Conservation (phyloP, 2,113 vertebrate species). For the Callithrix jacchus region DNA sequence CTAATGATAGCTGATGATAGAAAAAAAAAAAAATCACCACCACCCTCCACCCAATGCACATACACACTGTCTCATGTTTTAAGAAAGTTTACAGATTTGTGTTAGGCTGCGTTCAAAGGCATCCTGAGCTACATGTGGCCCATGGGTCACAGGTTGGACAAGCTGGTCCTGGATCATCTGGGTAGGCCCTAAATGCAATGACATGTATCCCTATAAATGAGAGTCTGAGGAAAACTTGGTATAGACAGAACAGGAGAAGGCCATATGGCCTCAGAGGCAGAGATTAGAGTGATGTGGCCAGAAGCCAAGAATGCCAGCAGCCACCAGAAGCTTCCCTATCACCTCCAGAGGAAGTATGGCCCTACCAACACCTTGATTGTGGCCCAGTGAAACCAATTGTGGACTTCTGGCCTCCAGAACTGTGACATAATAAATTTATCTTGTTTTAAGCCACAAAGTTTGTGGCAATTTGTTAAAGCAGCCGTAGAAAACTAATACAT, state of each 20-base stretch:
- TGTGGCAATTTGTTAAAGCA: background rate
- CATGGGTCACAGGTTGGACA: too few relatives aligned
- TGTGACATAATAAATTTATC: background rate
- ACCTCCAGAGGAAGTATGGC: background rate
- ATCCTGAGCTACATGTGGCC: too few relatives aligned
- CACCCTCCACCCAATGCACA: too few relatives aligned
- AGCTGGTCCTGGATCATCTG: background rate
- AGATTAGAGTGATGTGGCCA: background rate
- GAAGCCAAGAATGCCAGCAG: background rate
- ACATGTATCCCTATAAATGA: background rate
- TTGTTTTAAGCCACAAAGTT: background rate
- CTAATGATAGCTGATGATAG: too few relatives aligned
- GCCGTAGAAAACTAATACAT: background rate
- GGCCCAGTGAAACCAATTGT: background rate
- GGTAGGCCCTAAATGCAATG: background rate
- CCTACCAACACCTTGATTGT: background rate
- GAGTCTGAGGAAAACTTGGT: background rate
- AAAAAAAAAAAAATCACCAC: too few relatives aligned
- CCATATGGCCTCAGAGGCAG: background rate
- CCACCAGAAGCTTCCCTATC: background rate
- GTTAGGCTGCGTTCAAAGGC: too few relatives aligned
- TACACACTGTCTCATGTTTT: too few relatives aligned
- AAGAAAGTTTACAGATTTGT: too few relatives aligned
- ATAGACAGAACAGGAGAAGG: background rate
- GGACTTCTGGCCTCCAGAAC: background rate